Evolutionary conservation across 2,888 invertebrate species (phyloP), one percentile per base, ranked within the genome.

Genomic region (Lasiommata megera): DNA sequence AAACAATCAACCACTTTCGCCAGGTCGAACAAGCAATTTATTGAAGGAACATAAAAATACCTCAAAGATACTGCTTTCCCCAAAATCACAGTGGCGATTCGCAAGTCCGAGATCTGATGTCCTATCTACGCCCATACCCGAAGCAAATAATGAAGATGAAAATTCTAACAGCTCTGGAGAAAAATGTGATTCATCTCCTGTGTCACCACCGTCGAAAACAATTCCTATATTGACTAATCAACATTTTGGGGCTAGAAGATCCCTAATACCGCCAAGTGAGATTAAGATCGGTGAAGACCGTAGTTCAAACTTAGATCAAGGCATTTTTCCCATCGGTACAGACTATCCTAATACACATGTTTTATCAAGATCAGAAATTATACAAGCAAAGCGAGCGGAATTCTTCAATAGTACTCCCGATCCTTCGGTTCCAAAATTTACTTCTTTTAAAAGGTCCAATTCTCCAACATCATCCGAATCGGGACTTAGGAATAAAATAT

Each of bases 81-180:
- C 94, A 0, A 92, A 94, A 63, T 94, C 95, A 0, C 93, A 93
- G 61, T 95, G 95, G 95, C 88, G 94, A 64, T 94, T 95, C 71
- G 92, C 94, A 36, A 94, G 93, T 66, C 95, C 94, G 1, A 91
- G 96, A 69, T 96, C 95, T 17, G 96, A 97, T 72, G 96, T 97
- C 53, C 93, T 97, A 73, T 96, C 96, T 40, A 95, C 95, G 44
- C 96, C 96, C 57, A 97, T 97, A 79, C 94, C 94, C 38, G 97
- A 97, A 90, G 97, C 95, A 67, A 92, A 93, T 71, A 94, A 95
- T 72, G 96, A 96, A 73, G 96, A 96, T 73, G 95, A 96, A 67
- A 93, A 92, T 68, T 92, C 93, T 1, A 93, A 92, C 63, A 93
- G 92, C 69, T 93, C 93, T 14, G 88, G 91, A 29, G 93, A 93